phyloP scores from a whole-genome alignment of 2,113 vertebrate genomes.

The Halichoeres trimaculatus region DNA sequence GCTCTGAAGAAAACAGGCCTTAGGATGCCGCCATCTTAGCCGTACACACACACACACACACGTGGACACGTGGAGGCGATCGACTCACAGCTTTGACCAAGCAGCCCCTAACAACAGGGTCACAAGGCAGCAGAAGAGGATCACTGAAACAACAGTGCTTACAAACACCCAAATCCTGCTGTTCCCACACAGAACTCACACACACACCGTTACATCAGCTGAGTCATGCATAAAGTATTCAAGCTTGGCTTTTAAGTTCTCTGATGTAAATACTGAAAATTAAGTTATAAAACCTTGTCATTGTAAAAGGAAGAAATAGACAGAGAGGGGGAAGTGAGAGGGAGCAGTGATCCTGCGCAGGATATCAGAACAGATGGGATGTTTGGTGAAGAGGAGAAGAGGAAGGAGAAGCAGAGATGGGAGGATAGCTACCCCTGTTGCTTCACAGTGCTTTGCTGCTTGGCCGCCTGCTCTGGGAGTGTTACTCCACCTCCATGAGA shows the following conservation, averaged over 20 bases:
- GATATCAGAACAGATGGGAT: conserved; percentile 33
- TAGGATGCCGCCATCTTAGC: conserved; percentile 54
- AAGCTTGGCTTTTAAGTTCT: not conserved
- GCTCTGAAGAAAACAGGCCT: conserved; percentile 39
- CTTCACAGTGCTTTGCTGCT: conserved; percentile 68
- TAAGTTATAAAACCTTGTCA: conserved; percentile 1
- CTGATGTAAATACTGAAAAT: not conserved
- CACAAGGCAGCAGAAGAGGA: conserved; percentile 48
- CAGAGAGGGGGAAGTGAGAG: conserved; percentile 54
- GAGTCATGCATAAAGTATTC: conserved; percentile 15
- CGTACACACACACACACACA: conserved; percentile 34
- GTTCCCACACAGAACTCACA: conserved; percentile 7
- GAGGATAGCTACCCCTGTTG: conserved; percentile 76
- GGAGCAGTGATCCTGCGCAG: conserved; percentile 42
- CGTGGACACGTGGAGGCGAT: conserved; percentile 34
- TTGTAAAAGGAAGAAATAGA: conserved; percentile 2
- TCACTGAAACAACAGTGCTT: conserved; percentile 18
- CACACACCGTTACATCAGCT: conserved; percentile 1
- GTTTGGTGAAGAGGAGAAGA: conserved; percentile 51
- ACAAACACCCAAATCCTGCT: conserved; percentile 24
- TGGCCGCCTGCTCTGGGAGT: conserved; percentile 75
- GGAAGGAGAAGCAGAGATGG: conserved; percentile 60
- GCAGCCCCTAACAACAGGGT: conserved; percentile 34
- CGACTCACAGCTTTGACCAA: conserved; percentile 33
- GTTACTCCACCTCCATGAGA: conserved; percentile 79